Conservation (phyloP, 2,113 vertebrate genomes). For the Spermophilus dauricus region DNA sequence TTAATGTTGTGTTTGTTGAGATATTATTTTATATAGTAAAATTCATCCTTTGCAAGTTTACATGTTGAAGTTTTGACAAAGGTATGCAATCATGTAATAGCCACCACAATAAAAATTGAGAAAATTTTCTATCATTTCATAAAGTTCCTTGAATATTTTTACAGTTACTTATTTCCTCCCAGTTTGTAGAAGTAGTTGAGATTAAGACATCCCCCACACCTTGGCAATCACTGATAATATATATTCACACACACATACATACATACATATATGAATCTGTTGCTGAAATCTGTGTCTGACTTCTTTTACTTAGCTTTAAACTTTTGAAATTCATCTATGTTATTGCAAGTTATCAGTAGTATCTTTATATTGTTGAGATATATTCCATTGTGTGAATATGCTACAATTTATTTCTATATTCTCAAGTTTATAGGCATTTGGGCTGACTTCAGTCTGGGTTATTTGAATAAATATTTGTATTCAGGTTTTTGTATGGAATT, state of each 20-base stretch:
- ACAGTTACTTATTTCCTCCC: neutral
- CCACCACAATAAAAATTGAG: neutral
- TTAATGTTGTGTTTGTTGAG: neutral
- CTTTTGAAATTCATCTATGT: neutral
- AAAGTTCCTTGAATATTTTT: neutral
- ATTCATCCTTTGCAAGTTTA: neutral
- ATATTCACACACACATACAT: neutral
- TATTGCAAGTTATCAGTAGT: neutral
- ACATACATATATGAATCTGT: neutral
- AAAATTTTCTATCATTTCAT: neutral
- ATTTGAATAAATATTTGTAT: conserved; percentile 26
- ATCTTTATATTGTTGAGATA: neutral
- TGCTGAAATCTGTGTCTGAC: neutral
- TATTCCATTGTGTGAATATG: neutral
- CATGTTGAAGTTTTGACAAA: neutral
- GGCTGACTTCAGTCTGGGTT: neutral
- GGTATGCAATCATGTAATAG: neutral
- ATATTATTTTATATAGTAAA: neutral
- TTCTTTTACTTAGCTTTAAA: neutral
- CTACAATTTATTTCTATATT: neutral
- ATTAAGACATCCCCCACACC: neutral
- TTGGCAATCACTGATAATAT: neutral
- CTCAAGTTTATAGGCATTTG: neutral
- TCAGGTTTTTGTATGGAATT: neutral
- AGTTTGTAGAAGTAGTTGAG: neutral